Evolutionary conservation across 2,113 vertebrate genomes (phyloP), one percentile per base, ranked within the genome.

Genomic region (Lutjanus erythropterus): DNA sequence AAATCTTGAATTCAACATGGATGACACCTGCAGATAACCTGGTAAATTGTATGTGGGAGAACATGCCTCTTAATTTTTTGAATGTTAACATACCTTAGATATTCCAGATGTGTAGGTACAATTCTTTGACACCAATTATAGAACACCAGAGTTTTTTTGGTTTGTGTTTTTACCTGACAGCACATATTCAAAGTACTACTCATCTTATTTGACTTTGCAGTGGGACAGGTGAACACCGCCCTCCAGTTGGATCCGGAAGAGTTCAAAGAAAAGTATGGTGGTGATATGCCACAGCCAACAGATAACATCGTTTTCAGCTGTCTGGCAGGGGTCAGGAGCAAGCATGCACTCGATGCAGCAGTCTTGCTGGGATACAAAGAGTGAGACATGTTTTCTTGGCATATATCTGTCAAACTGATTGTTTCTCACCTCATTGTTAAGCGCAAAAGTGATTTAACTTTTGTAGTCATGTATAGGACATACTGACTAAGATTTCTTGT

Each of bases 251-350:
- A 78, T 29, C 90, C 96, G 2, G 74, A 35, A 0, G 95, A 96
- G 9, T 99, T 98, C 89, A 90, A 93, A 88, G 94, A 97, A 67
- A 96, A 92, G 79, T 99, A 97, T 59, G 91, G 94, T 0, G 91
- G 94, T 69, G 93, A 94, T 53, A 96, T 97, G 94, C 97, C 98
- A 0, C 91, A 91, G 71, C 95, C 92, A 80, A 94, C 93, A 0
- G 96, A 97, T 67, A 94, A 82, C 35, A 50, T 99, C 15, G 94
- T 99, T 44, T 99, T 99, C 87, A 96, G 95, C 47, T 99, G 97
- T 89, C 90, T 96, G 85, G 95, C 95, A 14, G 97, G 98, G 77
- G 78, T 96, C 39, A 94, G 98, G 87, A 98, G 97, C 92, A 95
- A 95, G 89, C 92, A 68, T 25, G 97, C 98, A 15, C 46, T 97